A percentile compares a stretch with the other conserved stretches of the same genome.
phyloP scores from a whole-genome alignment of 2,113 vertebrate genomes.

The Fregata magnificens region DNA sequence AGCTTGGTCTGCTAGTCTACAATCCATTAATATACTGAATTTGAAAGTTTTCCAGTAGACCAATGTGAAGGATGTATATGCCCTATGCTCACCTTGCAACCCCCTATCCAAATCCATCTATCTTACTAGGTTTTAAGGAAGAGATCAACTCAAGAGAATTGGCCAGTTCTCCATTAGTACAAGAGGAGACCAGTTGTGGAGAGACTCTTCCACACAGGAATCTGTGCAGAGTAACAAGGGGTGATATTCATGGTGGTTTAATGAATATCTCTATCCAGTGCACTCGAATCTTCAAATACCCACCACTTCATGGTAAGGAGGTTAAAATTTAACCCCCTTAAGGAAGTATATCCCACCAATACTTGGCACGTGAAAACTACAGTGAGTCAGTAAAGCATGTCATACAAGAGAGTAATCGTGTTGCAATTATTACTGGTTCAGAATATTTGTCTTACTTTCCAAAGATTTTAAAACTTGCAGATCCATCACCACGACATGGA shows the following conservation, averaged over 20 bases:
- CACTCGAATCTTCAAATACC: neutral
- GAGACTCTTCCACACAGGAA: neutral
- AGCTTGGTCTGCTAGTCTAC: neutral
- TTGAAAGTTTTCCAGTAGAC: neutral
- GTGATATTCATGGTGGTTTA: neutral
- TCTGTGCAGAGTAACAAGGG: neutral
- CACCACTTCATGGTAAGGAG: neutral
- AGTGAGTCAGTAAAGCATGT: neutral
- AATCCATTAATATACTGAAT: neutral
- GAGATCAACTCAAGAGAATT: neutral
- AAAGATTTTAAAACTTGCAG: neutral
- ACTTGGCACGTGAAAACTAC: neutral
- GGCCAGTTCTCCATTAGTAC: neutral
- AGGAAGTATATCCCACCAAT: neutral
- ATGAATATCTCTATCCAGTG: neutral
- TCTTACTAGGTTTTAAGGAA: neutral
- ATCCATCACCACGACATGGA: neutral
- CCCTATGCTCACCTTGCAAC: neutral
- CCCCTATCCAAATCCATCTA: neutral
- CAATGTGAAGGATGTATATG: neutral
- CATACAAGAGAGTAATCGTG: neutral
- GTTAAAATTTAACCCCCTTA: neutral
- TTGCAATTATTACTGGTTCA: neutral
- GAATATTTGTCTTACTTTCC: neutral
- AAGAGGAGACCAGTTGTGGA: neutral